A percentile compares a stretch with the other conserved stretches of the same genome.
Conservation (phyloP, 2,888 invertebrate species). For the Griposia aprilina region DNA sequence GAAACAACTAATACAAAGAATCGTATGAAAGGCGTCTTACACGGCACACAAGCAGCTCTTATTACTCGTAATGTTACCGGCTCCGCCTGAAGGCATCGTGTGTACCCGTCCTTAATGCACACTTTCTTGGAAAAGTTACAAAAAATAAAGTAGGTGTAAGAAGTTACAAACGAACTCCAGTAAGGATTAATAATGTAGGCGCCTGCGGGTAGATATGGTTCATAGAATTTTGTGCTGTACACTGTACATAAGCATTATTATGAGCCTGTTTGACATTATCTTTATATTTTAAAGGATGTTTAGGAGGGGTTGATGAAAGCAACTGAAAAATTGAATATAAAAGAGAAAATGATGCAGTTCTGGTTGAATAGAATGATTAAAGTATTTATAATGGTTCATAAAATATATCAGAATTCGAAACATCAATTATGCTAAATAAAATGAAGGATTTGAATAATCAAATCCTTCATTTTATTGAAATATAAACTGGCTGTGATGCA, state of each 20-base stretch:
- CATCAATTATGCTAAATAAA: too few relatives aligned
- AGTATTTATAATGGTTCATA: background rate
- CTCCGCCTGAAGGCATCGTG: constrained; percentile 67
- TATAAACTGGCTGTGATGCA: background rate
- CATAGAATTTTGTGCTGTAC: constrained; percentile 41
- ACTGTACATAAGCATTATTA: constrained; percentile 21
- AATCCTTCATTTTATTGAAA: too few relatives aligned
- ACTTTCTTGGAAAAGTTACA: constrained; percentile 69
- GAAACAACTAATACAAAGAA: constrained; percentile 36
- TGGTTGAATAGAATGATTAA: constrained; percentile 6
- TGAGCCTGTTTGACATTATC: constrained; percentile 20
- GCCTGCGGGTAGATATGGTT: constrained; percentile 50
- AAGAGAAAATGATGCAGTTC: background rate
- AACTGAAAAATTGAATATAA: background rate
- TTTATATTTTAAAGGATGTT: constrained; percentile 5
- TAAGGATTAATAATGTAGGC: constrained; percentile 60
- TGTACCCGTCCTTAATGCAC: constrained; percentile 66
- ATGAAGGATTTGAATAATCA: background rate
- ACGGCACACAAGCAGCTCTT: constrained; percentile 42
- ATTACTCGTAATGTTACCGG: constrained; percentile 58
- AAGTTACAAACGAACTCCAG: constrained; percentile 53
- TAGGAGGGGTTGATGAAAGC: background rate
- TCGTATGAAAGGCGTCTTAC: constrained; percentile 52
- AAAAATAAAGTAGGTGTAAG: constrained; percentile 65
- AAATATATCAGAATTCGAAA: background rate